A percentile compares a stretch with the other conserved stretches of the same genome.
phyloP scores from a whole-genome alignment of 2,113 vertebrate genomes.

The Chroicocephalus ridibundus region DNA sequence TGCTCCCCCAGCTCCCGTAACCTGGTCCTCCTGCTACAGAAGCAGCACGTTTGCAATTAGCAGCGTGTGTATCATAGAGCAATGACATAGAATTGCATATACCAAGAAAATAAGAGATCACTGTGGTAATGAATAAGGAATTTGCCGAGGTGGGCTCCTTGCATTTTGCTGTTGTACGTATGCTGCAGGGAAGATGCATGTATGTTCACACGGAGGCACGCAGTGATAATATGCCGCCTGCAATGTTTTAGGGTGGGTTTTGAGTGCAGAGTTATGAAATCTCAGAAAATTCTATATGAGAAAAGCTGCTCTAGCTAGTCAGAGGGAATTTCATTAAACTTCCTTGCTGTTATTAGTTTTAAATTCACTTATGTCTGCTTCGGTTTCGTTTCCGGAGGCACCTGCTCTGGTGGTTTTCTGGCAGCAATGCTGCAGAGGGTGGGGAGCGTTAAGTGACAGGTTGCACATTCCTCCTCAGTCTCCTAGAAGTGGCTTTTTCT shows the following conservation, averaged over 20 bases:
- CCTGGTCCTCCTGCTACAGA: neutral
- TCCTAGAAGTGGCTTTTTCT: neutral
- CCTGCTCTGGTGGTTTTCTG: neutral
- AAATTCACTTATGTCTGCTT: slow-evolving; percentile 21
- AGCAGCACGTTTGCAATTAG: neutral
- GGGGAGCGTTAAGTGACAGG: neutral
- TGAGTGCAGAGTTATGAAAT: slow-evolving; percentile 1
- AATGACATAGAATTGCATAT: neutral
- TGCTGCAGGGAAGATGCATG: neutral
- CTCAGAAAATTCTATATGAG: neutral
- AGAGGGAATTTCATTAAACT: slow-evolving; percentile 1
- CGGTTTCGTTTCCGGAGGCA: neutral
- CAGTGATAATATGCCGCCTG: neutral
- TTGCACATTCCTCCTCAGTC: neutral
- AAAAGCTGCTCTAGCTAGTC: neutral
- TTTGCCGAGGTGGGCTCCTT: neutral
- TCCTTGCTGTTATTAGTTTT: slow-evolving; percentile 32
- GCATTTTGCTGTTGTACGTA: accelerated
- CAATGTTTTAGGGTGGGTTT: neutral
- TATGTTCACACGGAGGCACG: neutral
- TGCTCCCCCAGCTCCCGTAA: neutral
- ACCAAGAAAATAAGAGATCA: neutral
- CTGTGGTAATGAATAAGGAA: neutral
- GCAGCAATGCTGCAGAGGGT: neutral
- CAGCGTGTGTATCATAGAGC: neutral